Conservation (phyloP, 2,113 vertebrate genomes). For the Megalops atlanticus region DNA sequence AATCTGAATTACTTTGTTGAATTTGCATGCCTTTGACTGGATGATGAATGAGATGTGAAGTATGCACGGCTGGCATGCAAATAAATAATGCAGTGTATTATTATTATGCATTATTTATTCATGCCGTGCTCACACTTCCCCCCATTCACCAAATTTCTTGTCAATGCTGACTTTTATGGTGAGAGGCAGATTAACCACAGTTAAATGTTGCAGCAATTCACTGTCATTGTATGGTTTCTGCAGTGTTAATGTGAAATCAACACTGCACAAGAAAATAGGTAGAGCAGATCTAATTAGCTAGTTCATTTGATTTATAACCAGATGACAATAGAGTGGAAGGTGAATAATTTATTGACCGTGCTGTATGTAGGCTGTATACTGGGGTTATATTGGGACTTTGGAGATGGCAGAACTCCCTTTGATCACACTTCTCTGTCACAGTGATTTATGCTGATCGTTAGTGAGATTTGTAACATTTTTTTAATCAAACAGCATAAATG, state of each 20-base stretch:
- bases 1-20: background rate
- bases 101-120: background rate
- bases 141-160: background rate
- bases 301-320: slow-evolving; percentile 2
- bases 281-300: background rate
- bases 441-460: slow-evolving; percentile 7
- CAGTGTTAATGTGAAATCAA: background rate
- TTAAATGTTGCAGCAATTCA: background rate
- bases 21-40: background rate
- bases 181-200: too few species aligned
- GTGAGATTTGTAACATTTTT: background rate
- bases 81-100: background rate
- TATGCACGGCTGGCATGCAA: background rate
- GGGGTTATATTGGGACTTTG: background rate
- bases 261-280: background rate
- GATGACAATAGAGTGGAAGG: background rate
- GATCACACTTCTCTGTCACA: background rate
- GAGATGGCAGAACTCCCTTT: background rate
- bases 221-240: background rate
- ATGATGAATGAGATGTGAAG: background rate
- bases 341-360: background rate
- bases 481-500: slow-evolving; percentile 7
- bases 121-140: background rate
- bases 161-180: background rate
- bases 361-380: background rate